Evolutionary conservation across 1,140 invertebrate species (phyloP).

Genomic region (Ruditapes philippinarum): DNA sequence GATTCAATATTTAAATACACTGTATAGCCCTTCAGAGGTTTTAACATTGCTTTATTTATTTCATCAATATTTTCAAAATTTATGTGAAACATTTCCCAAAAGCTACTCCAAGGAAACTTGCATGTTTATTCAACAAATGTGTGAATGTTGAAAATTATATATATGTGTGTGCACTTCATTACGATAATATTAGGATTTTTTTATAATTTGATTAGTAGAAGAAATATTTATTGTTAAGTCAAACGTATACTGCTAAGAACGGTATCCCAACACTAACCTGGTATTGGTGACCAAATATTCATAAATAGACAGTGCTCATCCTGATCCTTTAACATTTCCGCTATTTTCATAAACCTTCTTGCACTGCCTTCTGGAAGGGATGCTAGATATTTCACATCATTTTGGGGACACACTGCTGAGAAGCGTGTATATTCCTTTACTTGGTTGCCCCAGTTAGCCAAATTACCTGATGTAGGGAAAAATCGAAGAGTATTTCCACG

Average conservation of each 20-base stretch:
- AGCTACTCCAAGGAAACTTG: no score
- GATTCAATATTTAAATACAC: neutral
- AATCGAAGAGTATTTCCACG: slow-evolving; percentile 96
- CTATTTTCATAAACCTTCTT: slow-evolving; percentile 94
- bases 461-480: slow-evolving; percentile 96
- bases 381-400: slow-evolving; percentile 93
- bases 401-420: slow-evolving; percentile 92
- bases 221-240: no score
- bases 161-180: no score
- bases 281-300: slow-evolving; percentile 97
- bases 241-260: no score
- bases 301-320: slow-evolving; percentile 98
- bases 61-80: no score
- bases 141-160: no score
- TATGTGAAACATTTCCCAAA: no score
- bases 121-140: no score
- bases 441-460: slow-evolving; percentile 79
- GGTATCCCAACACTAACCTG: slow-evolving; percentile 96
- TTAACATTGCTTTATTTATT: neutral
- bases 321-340: slow-evolving; percentile 95
- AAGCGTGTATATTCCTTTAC: slow-evolving; percentile 93
- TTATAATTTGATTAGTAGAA: no score
- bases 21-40: neutral
- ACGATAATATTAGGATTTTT: no score
- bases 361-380: slow-evolving; percentile 95